Evolutionary conservation across 2,888 invertebrate genomes (phyloP).

Genomic region (Epistrophella euchroma): DNA sequence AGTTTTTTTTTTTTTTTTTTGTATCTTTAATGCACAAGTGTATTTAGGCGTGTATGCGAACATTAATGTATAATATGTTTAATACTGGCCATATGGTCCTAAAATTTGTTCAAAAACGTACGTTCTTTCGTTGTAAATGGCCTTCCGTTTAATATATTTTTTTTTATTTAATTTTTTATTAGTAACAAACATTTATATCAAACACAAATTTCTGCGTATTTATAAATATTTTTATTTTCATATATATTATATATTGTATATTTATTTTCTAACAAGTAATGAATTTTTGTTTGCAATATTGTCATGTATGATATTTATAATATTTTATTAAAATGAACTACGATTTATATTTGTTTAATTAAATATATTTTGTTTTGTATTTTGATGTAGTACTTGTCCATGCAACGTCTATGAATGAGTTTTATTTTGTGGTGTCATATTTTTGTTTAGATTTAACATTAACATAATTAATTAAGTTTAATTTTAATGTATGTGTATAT

Average conservation of each 20-base stretch:
- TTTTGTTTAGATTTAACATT: slow-evolving; percentile 21
- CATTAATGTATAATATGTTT: slow-evolving; percentile 19
- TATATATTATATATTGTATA: slow-evolving; percentile 51
- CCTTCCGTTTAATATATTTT: slow-evolving; percentile 32
- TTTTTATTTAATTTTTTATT: slow-evolving; percentile 4
- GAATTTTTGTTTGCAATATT: slow-evolving; percentile 61
- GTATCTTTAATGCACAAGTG: slow-evolving; percentile 19
- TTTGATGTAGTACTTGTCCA: not conserved
- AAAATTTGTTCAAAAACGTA: slow-evolving; percentile 45
- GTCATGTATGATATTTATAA: slow-evolving; percentile 70
- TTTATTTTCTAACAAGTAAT: slow-evolving; percentile 70
- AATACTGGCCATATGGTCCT: slow-evolving; percentile 67
- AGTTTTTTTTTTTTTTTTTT: slow-evolving; percentile 30
- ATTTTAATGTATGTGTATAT: slow-evolving; percentile 33
- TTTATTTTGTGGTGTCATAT: not conserved
- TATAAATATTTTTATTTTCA: slow-evolving; percentile 32
- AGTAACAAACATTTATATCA: slow-evolving; percentile 62
- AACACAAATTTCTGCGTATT: slow-evolving; percentile 50
- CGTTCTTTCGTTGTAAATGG: slow-evolving; percentile 72
- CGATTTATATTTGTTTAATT: slow-evolving; percentile 15
- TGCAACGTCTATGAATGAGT: slow-evolving; percentile 3
- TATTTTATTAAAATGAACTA: slow-evolving; percentile 48
- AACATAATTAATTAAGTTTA: slow-evolving; percentile 22
- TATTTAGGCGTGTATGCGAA: slow-evolving; percentile 41
- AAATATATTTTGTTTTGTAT: not conserved